Evolutionary conservation across 2,888 invertebrate species (phyloP), one percentile per base, ranked within the genome.

Genomic region (Salticus scenicus): DNA sequence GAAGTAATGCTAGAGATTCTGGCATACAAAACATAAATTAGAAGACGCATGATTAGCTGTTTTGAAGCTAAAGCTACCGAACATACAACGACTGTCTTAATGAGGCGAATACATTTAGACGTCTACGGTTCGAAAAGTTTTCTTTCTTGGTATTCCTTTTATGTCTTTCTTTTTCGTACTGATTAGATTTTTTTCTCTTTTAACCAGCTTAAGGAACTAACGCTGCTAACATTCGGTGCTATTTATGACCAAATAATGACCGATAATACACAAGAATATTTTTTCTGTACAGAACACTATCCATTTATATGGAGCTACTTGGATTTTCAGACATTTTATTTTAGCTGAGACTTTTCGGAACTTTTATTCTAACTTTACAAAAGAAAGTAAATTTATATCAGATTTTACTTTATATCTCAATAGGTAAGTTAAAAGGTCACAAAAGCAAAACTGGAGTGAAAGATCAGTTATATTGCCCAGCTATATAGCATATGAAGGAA

Each of bases 21-120:
- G 10, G 74, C 77, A 42, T 85, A 85, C 74, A 72, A 79, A 74
- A 70, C 78, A 85, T 78, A 85, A 85, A 85, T 79, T 78, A 73
- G 72, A 33, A 41, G 33, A 79, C 73, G 74, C 78, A 70, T 74
- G 78, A 79, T 85, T 85, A 85, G 78, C 67, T 79, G 74, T 69
- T 79, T 69, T 78, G 74, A 27, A 74, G 47, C 71, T 69, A 28
- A 74, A 57, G 74, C 78, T 70, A 85, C 74, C 69, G 42, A 78
- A 78, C 72, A 84, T 78, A 78, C 69, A 79, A 85, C 70, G 78
- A 30, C 73, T 63, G n/a, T 30, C 64, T 67, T 79, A 85, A 85
- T 70, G 74, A 85, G 47, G 69, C 71, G 77, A 77, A 73, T 84
- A 77, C 83, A 84, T 83, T 83, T 83, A 76, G 76, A 83, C 69